Evolutionary conservation across 2,113 vertebrate species (phyloP).

Genomic region (Hiodon alosoides): DNA sequence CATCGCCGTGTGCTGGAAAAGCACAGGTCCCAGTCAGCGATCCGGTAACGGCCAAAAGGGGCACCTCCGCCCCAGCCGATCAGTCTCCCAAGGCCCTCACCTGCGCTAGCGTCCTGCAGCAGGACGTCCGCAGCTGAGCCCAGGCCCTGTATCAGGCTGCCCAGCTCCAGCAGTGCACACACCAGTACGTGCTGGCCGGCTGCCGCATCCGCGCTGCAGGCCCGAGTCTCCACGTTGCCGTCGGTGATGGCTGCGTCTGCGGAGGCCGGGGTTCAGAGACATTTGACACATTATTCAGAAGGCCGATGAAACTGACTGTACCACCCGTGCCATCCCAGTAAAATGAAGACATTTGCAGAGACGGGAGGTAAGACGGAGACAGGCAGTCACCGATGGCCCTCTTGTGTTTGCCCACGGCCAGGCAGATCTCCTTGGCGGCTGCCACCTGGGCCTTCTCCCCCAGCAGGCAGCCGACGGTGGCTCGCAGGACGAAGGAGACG

Average conservation of each 20-base stretch:
- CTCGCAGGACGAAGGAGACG: constrained; percentile 81
- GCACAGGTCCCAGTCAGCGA: no score
- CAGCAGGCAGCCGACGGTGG: constrained; percentile 75
- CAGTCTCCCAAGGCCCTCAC: constrained; percentile 47
- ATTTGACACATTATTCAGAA: not conserved
- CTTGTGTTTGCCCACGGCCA: constrained; percentile 71
- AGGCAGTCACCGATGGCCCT: constrained; percentile 71
- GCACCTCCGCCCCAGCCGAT: not conserved
- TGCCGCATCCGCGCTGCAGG: constrained; percentile 58
- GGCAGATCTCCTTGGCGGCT: constrained; percentile 80
- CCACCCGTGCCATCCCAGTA: no score
- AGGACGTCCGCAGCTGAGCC: constrained; percentile 76
- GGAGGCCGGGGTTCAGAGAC: constrained; percentile 22
- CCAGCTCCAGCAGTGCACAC: constrained; percentile 84
- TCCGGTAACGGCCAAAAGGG: no score
- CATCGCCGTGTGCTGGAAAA: no score
- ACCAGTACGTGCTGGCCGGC: constrained; percentile 75
- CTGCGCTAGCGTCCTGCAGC: constrained; percentile 76
- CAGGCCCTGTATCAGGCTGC: constrained; percentile 69
- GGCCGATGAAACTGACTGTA: not conserved
- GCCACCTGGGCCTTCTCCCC: constrained; percentile 89
- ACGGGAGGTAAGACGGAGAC: not conserved
- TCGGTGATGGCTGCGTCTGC: constrained; percentile 71
- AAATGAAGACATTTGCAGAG: not conserved
- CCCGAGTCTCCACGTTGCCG: constrained; percentile 68